These are phyloP conservation scores for Ganaspis brasiliensis DNA, from an alignment of 2,888 invertebrate genomes.

Conservation along the genomic window DNA sequence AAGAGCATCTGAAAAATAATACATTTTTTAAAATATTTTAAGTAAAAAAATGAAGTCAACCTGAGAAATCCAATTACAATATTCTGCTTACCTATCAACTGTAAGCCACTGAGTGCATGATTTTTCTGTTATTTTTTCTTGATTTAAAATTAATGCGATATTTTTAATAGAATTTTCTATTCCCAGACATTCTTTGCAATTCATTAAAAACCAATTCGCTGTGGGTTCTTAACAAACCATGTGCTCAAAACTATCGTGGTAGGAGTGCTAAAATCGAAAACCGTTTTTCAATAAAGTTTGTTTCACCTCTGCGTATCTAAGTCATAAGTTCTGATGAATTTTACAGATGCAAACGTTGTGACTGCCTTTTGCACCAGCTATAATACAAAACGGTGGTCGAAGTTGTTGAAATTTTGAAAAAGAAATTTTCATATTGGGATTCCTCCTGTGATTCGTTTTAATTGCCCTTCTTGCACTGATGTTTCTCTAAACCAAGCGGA, in stretches of 20 bases:
- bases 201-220: slow-evolving; percentile 24
- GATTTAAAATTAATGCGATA: slow-evolving; percentile 20
- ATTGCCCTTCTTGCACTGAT: no score
- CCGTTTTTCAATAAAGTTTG: slow-evolving; percentile 30
- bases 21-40: slow-evolving; percentile 19
- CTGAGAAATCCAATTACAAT: neutral
- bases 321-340: slow-evolving; percentile 30
- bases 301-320: slow-evolving; percentile 33
- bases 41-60: neutral
- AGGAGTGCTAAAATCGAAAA: slow-evolving; percentile 11
- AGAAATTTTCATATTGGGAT: slow-evolving; percentile 12
- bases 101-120: slow-evolving; percentile 36
- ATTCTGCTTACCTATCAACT: slow-evolving; percentile 29
- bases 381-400: no score
- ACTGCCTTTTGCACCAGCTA: slow-evolving; percentile 24
- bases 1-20: slow-evolving; percentile 24
- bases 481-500: no score
- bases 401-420: slow-evolving; percentile 35
- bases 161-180: slow-evolving; percentile 33
- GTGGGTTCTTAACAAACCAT: slow-evolving; percentile 41
- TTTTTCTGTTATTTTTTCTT: slow-evolving; percentile 5
- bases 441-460: slow-evolving; percentile 13
- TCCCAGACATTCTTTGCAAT: slow-evolving; percentile 31
- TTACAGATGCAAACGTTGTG: no score
- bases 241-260: slow-evolving; percentile 27